Percentiles rank a stretch among this genome's conserved stretches.
Evolutionary conservation across 2,113 vertebrate genomes (phyloP).

Genomic region (Physeter macrocephalus): DNA sequence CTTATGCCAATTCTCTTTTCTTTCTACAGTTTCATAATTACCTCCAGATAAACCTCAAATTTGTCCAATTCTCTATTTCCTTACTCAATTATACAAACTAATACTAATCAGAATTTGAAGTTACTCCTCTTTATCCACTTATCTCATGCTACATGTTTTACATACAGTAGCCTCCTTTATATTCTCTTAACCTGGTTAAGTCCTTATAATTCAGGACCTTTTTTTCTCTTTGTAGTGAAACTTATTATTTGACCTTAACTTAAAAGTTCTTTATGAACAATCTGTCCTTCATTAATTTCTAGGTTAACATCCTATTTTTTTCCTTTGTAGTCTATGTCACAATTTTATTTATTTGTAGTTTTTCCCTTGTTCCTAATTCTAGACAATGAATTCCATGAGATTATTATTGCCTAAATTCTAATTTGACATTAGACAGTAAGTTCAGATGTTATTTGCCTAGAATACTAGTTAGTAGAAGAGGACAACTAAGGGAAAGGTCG

Average conservation of each 20-base stretch:
- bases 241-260: background rate
- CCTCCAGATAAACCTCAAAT: background rate
- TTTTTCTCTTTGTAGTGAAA: background rate
- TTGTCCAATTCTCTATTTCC: background rate
- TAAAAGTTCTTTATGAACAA: background rate
- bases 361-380: background rate
- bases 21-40: background rate
- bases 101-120: background rate
- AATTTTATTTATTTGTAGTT: background rate
- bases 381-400: rapidly evolving
- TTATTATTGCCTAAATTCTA: background rate
- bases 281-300: background rate
- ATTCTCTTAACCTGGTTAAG: background rate
- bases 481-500: background rate
- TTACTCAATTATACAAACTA: background rate
- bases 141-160: background rate
- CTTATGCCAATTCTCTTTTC: background rate
- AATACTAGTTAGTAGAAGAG: background rate
- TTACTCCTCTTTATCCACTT: background rate
- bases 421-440: background rate
- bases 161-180: background rate
- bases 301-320: background rate
- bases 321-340: background rate
- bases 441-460: background rate
- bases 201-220: background rate